Evolutionary conservation across 2,888 invertebrate genomes (phyloP), one percentile per base, ranked within the genome.

Genomic region (Iphiclides podalirius): DNA sequence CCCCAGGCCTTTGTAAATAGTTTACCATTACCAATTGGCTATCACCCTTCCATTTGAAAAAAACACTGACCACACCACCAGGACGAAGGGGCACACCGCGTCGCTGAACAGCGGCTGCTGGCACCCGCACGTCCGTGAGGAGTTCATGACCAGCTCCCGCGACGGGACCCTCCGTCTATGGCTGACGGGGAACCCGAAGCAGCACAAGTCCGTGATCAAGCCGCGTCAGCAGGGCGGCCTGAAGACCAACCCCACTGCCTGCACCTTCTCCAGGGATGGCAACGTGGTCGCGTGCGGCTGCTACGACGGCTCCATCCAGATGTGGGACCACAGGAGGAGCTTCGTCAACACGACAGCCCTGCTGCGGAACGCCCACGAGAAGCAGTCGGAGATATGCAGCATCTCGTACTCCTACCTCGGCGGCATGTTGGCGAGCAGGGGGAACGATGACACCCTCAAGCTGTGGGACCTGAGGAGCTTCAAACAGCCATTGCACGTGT

Each of bases 101-200:
- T 93, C 96, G 20, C 79, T 99, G 2, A 96, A 97, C 64, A 92
- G 93, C 44, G 96, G 98, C 0, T 94, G 94, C 70, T 99, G 98
- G 97, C 97, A 98, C 87, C 99, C 99, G 0, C 93, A 94, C 58
- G 91, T 92, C 1, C 71, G 87, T 52, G 95, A 97, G 58, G 98
- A 99, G 75, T 99, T 99, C 79, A 86, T 99, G 63, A 99, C 99
- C 0, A 95, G 96, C 61, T 94, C 98, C 0, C 93, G 96, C 66
- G 99, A 99, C 72, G 95, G 98, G 0, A 98, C 99, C 0, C 91
- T 98, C 0, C 90, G 99, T 1, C 81, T 98, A 9, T 99, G 99
- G 99, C 92, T 94, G 62, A 91, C 96, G 0, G 92, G 94, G 40
- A 93, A 94, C 52, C 93, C 94, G 0, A 93, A 93, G 65, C 93